Conservation (phyloP, 2,888 invertebrate genomes). For the Monoplex corrugatus region DNA sequence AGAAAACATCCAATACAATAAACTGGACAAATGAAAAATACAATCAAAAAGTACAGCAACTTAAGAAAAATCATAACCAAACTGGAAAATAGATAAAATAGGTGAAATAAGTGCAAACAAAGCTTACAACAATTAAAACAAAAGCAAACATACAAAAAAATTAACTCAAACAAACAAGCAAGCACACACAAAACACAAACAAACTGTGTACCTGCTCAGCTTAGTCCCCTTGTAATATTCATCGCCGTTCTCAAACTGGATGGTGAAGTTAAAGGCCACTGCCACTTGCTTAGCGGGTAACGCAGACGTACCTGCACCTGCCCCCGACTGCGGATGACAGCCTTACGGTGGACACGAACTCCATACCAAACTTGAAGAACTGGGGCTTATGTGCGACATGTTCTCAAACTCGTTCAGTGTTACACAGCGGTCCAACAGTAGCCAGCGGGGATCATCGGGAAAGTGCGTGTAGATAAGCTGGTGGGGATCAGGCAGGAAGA, state of each 20-base stretch:
- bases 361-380: constrained; percentile 81
- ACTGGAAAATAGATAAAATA: no score
- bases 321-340: constrained; percentile 78
- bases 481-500: constrained; percentile 81
- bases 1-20: no score
- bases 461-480: constrained; percentile 82
- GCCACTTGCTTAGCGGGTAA: constrained; percentile 77
- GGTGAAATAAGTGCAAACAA: no score
- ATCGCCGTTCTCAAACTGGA: constrained; percentile 78
- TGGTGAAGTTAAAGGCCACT: constrained; percentile 81
- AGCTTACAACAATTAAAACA: no score
- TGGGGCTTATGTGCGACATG: constrained; percentile 82
- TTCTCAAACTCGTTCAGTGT: constrained; percentile 80
- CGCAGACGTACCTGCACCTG: constrained; percentile 79
- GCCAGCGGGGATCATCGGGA: constrained; percentile 81
- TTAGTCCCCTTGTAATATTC: constrained; percentile 77
- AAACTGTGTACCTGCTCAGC: constrained; percentile 68
- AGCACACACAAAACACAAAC: neutral
- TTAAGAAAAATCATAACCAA: no score
- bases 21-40: no score
- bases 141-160: neutral
- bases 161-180: neutral
- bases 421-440: constrained; percentile 78
- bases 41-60: no score
- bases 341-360: constrained; percentile 81